These are phyloP conservation scores for Vesta saturnalis DNA, from an alignment of 2,888 invertebrate genomes.

Conservation along the genomic window DNA sequence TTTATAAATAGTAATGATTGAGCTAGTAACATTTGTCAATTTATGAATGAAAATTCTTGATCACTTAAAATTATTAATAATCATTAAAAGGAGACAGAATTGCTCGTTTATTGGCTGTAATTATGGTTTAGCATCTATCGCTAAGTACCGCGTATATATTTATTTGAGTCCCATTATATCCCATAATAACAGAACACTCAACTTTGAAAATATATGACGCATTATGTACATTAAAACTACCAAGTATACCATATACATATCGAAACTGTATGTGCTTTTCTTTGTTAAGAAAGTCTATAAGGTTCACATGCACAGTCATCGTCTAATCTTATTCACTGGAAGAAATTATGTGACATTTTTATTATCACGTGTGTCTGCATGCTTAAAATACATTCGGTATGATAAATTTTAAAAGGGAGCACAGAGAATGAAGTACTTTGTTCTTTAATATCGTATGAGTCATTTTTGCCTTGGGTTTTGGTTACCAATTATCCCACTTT, in stretches of 20 bases:
- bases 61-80: not conserved
- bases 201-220: slow-evolving; percentile 1
- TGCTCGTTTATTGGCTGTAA: not conserved
- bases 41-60: not conserved
- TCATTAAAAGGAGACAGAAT: too few species aligned
- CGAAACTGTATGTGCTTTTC: slow-evolving; percentile 13
- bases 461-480: too few species aligned
- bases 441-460: not conserved
- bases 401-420: not conserved
- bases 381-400: slow-evolving; percentile 9
- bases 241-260: not conserved
- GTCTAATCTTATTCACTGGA: slow-evolving; percentile 21
- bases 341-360: slow-evolving; percentile 26
- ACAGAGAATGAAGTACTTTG: not conserved
- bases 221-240: not conserved
- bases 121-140: not conserved
- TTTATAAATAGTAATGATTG: slow-evolving; percentile 27
- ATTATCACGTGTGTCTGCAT: slow-evolving; percentile 18
- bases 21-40: not conserved
- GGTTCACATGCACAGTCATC: slow-evolving; percentile 23
- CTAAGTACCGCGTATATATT: not conserved
- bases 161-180: not conserved
- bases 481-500: too few species aligned
- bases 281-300: slow-evolving; percentile 3
- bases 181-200: slow-evolving; percentile 7